Base-by-base conservation (phyloP, 1,140 invertebrate species). In the Frieseomelitta varia region DNA sequence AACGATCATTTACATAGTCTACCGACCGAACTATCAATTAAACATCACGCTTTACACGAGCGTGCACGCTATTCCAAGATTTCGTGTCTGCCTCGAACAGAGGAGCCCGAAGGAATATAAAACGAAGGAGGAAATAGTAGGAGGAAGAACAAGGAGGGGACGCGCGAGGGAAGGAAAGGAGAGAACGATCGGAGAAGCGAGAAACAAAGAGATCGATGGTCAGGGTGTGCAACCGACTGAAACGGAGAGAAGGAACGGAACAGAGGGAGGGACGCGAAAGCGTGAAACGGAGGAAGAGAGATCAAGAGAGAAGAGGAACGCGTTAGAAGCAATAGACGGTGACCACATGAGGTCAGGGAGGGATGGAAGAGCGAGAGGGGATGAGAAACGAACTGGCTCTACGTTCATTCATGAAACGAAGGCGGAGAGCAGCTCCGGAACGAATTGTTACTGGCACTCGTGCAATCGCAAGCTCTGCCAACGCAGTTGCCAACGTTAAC, bases 361-460 rank as follows among this genome's bases (percentile, higher is more conserved):
- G 21, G 24, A 61, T 15, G 24, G 39, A 53, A 77, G 53, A n/a
- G 61, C 30, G 12, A 51, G 55, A 30, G 69, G 75, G 21, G 56
- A 34, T 11, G n/a, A 71, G n/a, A 27, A 76, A 61, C 68, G 74
- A 81, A 63, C 83, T 1, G 84, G 85, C 84, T 91, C 86, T 88
- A 91, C 90, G 91, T 92, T 92, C 91, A 92, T 92, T 92, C 90
- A 92, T 92, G 90, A 92, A 91, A 85, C 87, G 82, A 85, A 86
- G 82, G 73, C 87, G 82, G 79, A 83, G 88, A 87, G 85, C 79
- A 83, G 78, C 81, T 78, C 84, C 67, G 39, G 88, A 89, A 88
- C 87, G 87, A 89, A 89, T 89, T 86, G 87, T 89, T 88, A 83
- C 87, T 86, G 88, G 87, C 88, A 89, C 84, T 88, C 68, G 84